Conservation (phyloP, 2,888 invertebrate species). For the Pachydiplax longipennis region DNA sequence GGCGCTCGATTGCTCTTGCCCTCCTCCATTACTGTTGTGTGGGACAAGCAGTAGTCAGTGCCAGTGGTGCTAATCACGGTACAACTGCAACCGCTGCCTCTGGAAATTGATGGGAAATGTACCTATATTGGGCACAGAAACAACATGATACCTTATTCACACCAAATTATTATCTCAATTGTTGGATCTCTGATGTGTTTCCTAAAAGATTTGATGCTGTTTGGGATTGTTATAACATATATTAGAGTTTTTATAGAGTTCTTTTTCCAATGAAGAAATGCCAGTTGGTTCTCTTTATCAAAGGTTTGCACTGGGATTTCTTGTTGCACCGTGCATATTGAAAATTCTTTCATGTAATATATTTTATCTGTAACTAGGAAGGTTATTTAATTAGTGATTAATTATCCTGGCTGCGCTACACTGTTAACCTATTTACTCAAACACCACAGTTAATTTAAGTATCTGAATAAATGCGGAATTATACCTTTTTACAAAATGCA, state of each 20-base stretch:
- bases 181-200: conserved; percentile 38
- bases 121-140: neutral
- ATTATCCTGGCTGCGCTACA: conserved; percentile 16
- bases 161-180: conserved; percentile 30
- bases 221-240: conserved; percentile 40
- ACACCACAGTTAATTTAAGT: conserved; percentile 6
- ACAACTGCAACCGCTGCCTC: conserved; percentile 27
- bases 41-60: conserved; percentile 29
- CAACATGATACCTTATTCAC: conserved; percentile 7
- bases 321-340: conserved; percentile 18
- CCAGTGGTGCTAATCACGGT: neutral
- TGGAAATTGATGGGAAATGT: neutral
- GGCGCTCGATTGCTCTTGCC: conserved; percentile 24
- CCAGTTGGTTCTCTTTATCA: neutral
- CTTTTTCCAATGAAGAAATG: conserved; percentile 21
- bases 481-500: conserved; percentile 7
- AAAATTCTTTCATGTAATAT: neutral
- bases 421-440: conserved; percentile 29
- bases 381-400: conserved; percentile 1
- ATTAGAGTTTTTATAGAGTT: conserved; percentile 27
- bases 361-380: conserved; percentile 17
- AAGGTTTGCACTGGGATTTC: conserved; percentile 6
- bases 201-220: conserved; percentile 25
- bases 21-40: conserved; percentile 28
- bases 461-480: neutral